Conservation (phyloP, 1,140 invertebrate genomes). For the silkworm (Bombyx mori) region ASM3026992v2 NC_085122.1:6511501-6512000, state of each 20-base stretch:
- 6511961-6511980: too few relatives aligned
- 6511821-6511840: constrained; percentile 86
- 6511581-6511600: too few relatives aligned
- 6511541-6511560: too few relatives aligned
- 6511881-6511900: background rate
- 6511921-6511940: too few relatives aligned
- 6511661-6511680: constrained; percentile 1
- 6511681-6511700: background rate
- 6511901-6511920: too few relatives aligned
- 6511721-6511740: too few relatives aligned
- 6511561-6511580: too few relatives aligned
- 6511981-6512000: too few relatives aligned
- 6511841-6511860: constrained; percentile 80
- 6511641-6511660: background rate
- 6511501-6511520: too few relatives aligned
- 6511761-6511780: constrained; percentile 15
- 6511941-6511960: too few relatives aligned
- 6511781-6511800: constrained; percentile 24
- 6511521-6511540: too few relatives aligned
- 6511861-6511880: constrained; percentile 8
- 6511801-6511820: constrained; percentile 74
- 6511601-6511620: background rate
- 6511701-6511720: background rate
- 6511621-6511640: background rate
- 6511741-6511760: constrained; percentile 6